Percentiles rank a stretch among this genome's conserved stretches.
Conservation (phyloP, 2,797 vertebrate genomes). For the Trachops cirrhosus region DNA sequence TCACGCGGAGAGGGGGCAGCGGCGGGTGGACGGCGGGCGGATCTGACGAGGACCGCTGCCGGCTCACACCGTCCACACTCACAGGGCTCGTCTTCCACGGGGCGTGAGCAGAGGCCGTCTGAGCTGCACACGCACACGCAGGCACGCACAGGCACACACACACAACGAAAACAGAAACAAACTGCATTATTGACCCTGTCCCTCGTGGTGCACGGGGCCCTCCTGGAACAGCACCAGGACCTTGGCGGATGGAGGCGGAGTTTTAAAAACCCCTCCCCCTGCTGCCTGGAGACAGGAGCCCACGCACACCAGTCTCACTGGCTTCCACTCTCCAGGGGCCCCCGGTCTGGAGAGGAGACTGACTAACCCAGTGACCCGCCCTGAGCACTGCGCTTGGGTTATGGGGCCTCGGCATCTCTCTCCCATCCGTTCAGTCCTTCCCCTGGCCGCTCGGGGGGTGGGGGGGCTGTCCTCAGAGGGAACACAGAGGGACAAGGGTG, state of each 20-base stretch:
- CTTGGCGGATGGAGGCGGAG: not conserved
- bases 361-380: not conserved
- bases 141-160: not conserved
- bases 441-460: too few relatives aligned
- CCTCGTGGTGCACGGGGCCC: not conserved
- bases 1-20: slow-evolving; percentile 91
- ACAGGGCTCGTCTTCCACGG: slow-evolving; percentile 93
- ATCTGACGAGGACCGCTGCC: slow-evolving; percentile 98
- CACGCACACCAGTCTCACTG: not conserved
- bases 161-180: slow-evolving; percentile 82
- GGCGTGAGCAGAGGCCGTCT: slow-evolving; percentile 87
- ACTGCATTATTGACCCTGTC: slow-evolving; percentile 79
- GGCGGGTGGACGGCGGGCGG: slow-evolving; percentile 98
- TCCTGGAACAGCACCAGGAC: not conserved
- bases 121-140: slow-evolving; percentile 81
- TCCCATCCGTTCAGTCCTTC: rapidly evolving
- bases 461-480: not conserved
- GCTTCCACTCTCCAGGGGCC: not conserved
- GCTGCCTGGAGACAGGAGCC: not conserved
- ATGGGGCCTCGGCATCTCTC: rapidly evolving
- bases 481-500: not conserved
- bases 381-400: rapidly evolving
- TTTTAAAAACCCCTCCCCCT: not conserved
- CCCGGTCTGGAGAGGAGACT: not conserved
- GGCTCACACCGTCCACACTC: slow-evolving; percentile 88